Evolutionary conservation across 2,888 invertebrate species (phyloP).

Genomic region (Lepidocyrtoides sp.): DNA sequence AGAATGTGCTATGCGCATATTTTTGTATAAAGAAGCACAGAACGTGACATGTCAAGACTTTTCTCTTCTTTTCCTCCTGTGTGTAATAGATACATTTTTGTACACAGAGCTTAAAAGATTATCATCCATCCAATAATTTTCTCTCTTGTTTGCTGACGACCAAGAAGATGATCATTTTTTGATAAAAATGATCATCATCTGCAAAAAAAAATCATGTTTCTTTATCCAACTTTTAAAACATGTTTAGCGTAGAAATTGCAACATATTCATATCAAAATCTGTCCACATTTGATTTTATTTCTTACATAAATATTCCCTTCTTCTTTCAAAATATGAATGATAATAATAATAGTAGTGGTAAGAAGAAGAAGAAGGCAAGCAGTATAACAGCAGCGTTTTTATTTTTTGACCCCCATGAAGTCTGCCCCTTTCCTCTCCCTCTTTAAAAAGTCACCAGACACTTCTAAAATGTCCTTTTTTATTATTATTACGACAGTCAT

Average conservation of each 20-base stretch:
- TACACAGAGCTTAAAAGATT: slow-evolving; percentile 7
- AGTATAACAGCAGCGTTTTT: slow-evolving; percentile 35
- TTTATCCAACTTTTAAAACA: slow-evolving; percentile 37
- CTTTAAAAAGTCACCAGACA: slow-evolving; percentile 61
- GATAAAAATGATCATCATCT: slow-evolving; percentile 14
- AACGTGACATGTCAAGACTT: slow-evolving; percentile 51
- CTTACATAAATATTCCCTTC: neutral
- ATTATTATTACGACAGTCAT: slow-evolving; percentile 45
- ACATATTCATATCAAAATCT: slow-evolving; percentile 7
- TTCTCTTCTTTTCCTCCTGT: neutral
- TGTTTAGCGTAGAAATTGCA: slow-evolving; percentile 37
- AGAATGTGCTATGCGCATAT: neutral
- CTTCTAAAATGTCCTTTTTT: slow-evolving; percentile 39
- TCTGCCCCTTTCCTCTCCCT: neutral
- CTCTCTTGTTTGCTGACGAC: slow-evolving; percentile 7
- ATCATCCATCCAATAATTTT: slow-evolving; percentile 45
- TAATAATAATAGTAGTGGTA: too few relatives aligned
- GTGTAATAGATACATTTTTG: neutral
- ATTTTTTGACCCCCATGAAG: slow-evolving; percentile 40
- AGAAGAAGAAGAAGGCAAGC: neutral
- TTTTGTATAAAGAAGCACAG: slow-evolving; percentile 18
- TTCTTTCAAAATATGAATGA: neutral
- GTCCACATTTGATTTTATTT: slow-evolving; percentile 46
- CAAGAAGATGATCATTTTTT: slow-evolving; percentile 35
- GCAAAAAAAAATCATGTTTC: neutral